Evolutionary conservation across 2,888 invertebrate species (phyloP), one percentile per base, ranked within the genome.

Genomic region (Labia minor): DNA sequence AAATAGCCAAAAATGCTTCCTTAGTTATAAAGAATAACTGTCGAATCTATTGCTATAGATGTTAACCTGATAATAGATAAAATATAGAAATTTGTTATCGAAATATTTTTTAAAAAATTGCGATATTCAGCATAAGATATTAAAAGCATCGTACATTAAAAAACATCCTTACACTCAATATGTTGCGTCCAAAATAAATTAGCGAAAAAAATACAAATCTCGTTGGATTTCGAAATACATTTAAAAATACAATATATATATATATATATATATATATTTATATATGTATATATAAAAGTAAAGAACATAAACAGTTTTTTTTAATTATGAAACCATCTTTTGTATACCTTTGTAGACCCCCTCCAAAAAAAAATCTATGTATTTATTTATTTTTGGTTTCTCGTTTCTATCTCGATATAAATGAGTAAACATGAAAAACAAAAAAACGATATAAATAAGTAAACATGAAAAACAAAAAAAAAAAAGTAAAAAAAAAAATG

Each of bases 111-210:
- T 49, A 49, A 49, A n/a, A n/a, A n/a, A 10, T n/a, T 4, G 49
- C 49, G 49, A 14, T 8, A n/a, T n/a, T 14, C 49, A 8, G 49
- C 49, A 16, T 49, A 49, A 49, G 49, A 49, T 14, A 49, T 49
- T 49, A 49, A 49, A 33, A 33, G 3, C 14, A 49, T 49, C 49
- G 49, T 16, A 49, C 3, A 49, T 10, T n/a, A 49, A 49, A 49
- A 49, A 49, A 49, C 3, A 49, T n/a, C 49, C 3, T 26, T 49
- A 49, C 14, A 49, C 16, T n/a, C 49, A 49, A 49, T 49, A n/a
- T 49, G 49, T 49, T 49, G 49, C 49, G 49, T 49, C 49, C 49
- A 49, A 49, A 33, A 49, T n/a, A 49, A 49, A 49, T 16, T 49
- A 49, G 49, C 49, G 16, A 49, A 8, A 14, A 49, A 49, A 49